phyloP scores from a whole-genome alignment of 64 coral and sea anemone genomes.

The Montipora efflorescens region DNA sequence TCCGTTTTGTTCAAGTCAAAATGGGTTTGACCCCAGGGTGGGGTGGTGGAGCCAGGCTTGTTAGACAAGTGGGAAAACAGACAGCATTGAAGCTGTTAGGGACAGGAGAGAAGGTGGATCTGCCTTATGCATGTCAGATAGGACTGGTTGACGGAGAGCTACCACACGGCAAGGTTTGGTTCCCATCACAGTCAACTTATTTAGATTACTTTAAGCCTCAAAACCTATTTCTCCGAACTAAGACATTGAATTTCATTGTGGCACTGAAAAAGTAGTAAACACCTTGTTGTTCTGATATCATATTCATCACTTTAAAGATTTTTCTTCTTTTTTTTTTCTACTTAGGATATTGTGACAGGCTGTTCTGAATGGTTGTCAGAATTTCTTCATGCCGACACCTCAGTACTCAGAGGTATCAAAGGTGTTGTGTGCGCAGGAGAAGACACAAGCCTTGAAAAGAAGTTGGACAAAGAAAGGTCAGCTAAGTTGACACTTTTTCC shows the following conservation, averaged over 20 bases:
- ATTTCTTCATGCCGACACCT: conserved; percentile 62
- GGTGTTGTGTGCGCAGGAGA: conserved; percentile 62
- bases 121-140: conserved; percentile 63
- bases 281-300: too few relatives aligned
- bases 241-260: too few relatives aligned
- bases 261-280: too few relatives aligned
- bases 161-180: conserved; percentile 41
- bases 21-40: conserved; percentile 95
- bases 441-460: conserved; percentile 32
- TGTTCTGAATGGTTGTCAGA: conserved; percentile 67
- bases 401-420: conserved; percentile 86
- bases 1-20: conserved; percentile 87
- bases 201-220: neutral
- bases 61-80: conserved; percentile 69
- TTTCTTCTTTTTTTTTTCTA: neutral
- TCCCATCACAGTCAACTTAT: neutral
- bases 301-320: too few relatives aligned
- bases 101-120: conserved; percentile 57
- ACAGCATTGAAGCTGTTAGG: conserved; percentile 80
- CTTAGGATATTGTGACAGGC: conserved; percentile 50
- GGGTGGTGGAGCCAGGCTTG: conserved; percentile 86
- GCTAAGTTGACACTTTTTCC: neutral
- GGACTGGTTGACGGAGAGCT: conserved; percentile 89
- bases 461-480: conserved; percentile 84
- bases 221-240: too few relatives aligned